Evolutionary conservation across 1,140 invertebrate species (phyloP).

Genomic region (Anastrepha ludens): DNA sequence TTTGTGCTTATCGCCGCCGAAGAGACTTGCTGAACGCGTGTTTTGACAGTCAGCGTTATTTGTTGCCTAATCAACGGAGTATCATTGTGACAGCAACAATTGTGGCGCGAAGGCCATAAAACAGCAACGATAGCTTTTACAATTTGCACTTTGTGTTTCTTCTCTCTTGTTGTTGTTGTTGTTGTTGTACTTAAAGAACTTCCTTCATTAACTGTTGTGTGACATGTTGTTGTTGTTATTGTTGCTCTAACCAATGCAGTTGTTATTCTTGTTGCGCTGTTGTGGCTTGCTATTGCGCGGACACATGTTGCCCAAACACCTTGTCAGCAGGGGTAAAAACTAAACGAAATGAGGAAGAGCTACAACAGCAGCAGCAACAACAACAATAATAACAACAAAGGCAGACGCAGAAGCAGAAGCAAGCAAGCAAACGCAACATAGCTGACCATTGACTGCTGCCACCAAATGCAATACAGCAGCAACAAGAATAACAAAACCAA

Average conservation of each 20-base stretch:
- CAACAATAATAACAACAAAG: too few species aligned
- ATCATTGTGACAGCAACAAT: conserved; percentile 33
- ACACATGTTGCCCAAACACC: conserved; percentile 33
- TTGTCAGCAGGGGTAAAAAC: neutral
- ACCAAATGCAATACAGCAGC: neutral
- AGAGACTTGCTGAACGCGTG: neutral
- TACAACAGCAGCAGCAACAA: neutral
- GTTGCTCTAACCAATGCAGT: neutral
- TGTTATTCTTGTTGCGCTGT: neutral
- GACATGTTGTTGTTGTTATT: neutral
- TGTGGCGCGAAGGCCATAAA: neutral
- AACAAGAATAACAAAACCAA: neutral
- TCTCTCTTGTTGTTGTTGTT: neutral
- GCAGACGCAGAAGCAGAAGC: neutral
- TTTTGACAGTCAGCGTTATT: conserved; percentile 33
- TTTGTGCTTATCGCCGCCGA: neutral
- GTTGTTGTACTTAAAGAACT: conserved; percentile 24
- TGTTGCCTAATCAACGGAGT: conserved; percentile 43
- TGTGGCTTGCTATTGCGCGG: neutral
- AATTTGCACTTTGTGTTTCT: conserved; percentile 35
- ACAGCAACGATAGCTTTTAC: conserved; percentile 16
- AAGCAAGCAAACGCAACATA: neutral
- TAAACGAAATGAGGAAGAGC: neutral
- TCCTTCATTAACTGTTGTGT: conserved; percentile 34
- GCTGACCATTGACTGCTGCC: neutral